Conservation (phyloP, 2,113 vertebrate genomes). For the Mirounga angustirostris region DNA sequence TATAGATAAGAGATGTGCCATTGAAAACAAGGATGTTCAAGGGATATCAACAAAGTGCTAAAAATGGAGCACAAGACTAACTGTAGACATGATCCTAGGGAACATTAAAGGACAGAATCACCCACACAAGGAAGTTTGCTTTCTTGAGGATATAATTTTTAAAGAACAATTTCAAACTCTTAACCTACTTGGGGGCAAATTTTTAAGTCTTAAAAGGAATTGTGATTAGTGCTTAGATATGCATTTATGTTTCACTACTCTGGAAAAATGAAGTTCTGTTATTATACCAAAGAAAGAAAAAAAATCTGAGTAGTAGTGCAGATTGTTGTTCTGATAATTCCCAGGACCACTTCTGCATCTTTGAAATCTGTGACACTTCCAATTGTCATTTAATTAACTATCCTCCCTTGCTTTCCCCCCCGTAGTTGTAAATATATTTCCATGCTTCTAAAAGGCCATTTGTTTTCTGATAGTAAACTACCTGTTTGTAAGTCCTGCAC, state of each 20-base stretch:
- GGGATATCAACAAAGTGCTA: background rate
- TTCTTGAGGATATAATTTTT: background rate
- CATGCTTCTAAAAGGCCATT: constrained; percentile 54
- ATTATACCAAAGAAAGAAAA: constrained; percentile 38
- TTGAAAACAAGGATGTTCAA: constrained; percentile 7
- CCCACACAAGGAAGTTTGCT: background rate
- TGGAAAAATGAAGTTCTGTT: background rate
- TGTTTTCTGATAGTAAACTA: constrained; percentile 34
- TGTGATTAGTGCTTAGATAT: constrained; percentile 32
- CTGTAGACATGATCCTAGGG: background rate
- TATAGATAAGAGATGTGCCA: background rate
- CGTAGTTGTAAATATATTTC: constrained; percentile 53
- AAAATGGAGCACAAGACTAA: background rate
- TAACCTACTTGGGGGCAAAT: background rate
- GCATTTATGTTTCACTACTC: background rate
- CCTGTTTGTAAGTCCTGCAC: background rate
- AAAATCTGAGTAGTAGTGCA: background rate
- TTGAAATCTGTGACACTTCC: constrained; percentile 66
- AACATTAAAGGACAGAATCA: background rate
- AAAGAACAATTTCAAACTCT: background rate
- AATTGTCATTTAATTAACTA: constrained; percentile 73
- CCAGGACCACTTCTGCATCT: constrained; percentile 55
- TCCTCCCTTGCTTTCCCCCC: background rate
- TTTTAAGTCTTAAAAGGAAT: background rate
- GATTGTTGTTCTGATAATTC: background rate